phyloP scores from a whole-genome alignment of 2,888 invertebrate species.

The Hirtodrosophila duncani region DNA sequence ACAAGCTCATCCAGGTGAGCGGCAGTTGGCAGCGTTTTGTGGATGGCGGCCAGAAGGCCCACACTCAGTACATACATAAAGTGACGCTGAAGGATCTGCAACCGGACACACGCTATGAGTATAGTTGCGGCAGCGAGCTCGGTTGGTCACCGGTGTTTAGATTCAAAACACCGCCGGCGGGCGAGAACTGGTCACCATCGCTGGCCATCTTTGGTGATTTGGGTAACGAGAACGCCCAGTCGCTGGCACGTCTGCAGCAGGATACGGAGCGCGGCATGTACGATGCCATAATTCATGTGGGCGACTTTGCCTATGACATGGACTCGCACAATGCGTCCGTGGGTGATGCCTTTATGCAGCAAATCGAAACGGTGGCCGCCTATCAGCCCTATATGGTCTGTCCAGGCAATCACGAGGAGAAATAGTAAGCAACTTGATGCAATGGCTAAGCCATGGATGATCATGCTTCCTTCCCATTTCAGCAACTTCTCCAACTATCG shows the following conservation, averaged over 20 bases:
- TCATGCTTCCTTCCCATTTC: constrained; percentile 35
- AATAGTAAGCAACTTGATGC: constrained; percentile 81
- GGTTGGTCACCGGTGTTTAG: constrained; percentile 91
- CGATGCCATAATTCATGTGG: constrained; percentile 93
- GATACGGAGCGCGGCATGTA: constrained; percentile 89
- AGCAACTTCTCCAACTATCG: constrained; percentile 98
- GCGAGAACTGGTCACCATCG: constrained; percentile 86
- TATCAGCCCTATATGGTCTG: constrained; percentile 95
- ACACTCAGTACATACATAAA: constrained; percentile 87
- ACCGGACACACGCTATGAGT: constrained; percentile 85
- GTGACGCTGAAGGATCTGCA: constrained; percentile 82
- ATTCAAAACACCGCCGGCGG: constrained; percentile 86
- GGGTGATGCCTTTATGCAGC: constrained; percentile 96
- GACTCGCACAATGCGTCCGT: constrained; percentile 87
- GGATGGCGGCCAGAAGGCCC: constrained; percentile 84
- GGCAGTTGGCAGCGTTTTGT: constrained; percentile 83
- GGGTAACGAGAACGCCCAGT: constrained; percentile 94
- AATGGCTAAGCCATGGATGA: background rate
- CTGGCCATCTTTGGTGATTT: constrained; percentile 95
- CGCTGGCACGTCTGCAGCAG: constrained; percentile 89
- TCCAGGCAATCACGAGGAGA: constrained; percentile 93
- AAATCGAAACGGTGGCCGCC: constrained; percentile 93
- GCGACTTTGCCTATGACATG: constrained; percentile 98
- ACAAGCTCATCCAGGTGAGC: constrained; percentile 77
- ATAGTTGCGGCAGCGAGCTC: constrained; percentile 86